Conservation (phyloP, 1,140 invertebrate species). For the Diorhabda carinulata region DNA sequence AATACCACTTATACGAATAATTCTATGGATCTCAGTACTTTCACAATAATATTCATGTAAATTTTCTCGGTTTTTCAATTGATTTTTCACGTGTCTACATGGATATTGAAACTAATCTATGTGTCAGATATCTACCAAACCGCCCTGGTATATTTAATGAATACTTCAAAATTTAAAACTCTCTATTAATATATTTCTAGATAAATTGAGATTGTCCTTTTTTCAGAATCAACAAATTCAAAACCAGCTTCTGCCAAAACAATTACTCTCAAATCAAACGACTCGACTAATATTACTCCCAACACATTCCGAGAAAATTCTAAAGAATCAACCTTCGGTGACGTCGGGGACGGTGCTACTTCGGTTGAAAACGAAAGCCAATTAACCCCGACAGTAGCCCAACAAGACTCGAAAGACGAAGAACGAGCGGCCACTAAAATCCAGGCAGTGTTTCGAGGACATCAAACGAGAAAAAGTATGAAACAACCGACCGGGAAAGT, state of each 20-base stretch:
- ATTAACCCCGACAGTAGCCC: neutral
- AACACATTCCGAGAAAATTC: slow-evolving; percentile 7
- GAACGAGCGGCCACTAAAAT: slow-evolving; percentile 64
- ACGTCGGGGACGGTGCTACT: neutral
- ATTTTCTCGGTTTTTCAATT: no score
- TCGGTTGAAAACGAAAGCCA: neutral
- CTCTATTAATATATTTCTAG: no score
- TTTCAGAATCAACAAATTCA: slow-evolving; percentile 29
- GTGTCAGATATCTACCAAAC: no score
- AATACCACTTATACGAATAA: no score
- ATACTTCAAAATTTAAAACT: no score
- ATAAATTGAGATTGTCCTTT: neutral
- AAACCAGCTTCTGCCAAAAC: slow-evolving; percentile 35
- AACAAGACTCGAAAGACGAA: slow-evolving; percentile 25
- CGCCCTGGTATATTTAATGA: no score
- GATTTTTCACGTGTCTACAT: no score
- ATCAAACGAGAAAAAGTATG: slow-evolving; percentile 63
- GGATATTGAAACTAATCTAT: no score
- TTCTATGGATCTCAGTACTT: no score
- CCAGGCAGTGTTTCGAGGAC: slow-evolving; percentile 67
- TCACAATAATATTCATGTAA: no score
- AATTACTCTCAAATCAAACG: slow-evolving; percentile 30
- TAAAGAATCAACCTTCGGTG: slow-evolving; percentile 7
- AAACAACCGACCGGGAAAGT: slow-evolving; percentile 48
- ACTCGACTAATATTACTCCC: slow-evolving; percentile 11